A percentile compares a stretch with the other conserved stretches of the same genome.
These are phyloP conservation scores for Apamea anceps DNA, from an alignment of 2,888 invertebrate species.

Conservation along the genomic window DNA sequence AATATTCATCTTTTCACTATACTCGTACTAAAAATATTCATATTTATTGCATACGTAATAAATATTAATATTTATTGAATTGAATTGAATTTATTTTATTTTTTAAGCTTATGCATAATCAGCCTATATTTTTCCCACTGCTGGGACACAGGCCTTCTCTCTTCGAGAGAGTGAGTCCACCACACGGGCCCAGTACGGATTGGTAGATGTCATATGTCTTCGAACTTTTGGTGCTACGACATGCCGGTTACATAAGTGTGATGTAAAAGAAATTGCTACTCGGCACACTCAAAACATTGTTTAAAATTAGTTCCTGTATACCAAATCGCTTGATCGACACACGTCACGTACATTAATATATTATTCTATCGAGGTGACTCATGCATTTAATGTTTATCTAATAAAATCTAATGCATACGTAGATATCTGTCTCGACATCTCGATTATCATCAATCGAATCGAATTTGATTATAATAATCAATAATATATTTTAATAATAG, in stretches of 20 bases:
- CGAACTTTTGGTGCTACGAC: too few relatives aligned
- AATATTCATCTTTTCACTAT: not conserved
- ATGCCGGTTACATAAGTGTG: too few relatives aligned
- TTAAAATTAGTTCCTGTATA: not conserved
- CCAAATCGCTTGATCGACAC: not conserved
- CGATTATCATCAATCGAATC: not conserved
- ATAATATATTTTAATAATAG: not conserved
- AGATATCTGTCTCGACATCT: not conserved
- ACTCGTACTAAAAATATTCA: not conserved
- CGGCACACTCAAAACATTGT: not conserved
- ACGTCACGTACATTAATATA: not conserved
- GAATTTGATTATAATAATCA: not conserved
- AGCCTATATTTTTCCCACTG: too few relatives aligned
- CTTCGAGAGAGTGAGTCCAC: too few relatives aligned
- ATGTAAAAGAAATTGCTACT: not conserved
- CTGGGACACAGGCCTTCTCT: too few relatives aligned
- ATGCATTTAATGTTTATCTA: not conserved
- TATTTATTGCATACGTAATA: not conserved
- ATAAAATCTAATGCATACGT: not conserved
- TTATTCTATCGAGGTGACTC: not conserved
- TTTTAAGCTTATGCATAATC: not conserved
- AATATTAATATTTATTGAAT: too few relatives aligned
- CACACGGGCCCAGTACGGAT: too few relatives aligned
- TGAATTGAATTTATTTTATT: too few relatives aligned
- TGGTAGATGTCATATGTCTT: too few relatives aligned